Evolutionary conservation across 1,140 invertebrate genomes (phyloP).

Genomic region (Ips typographus): DNA sequence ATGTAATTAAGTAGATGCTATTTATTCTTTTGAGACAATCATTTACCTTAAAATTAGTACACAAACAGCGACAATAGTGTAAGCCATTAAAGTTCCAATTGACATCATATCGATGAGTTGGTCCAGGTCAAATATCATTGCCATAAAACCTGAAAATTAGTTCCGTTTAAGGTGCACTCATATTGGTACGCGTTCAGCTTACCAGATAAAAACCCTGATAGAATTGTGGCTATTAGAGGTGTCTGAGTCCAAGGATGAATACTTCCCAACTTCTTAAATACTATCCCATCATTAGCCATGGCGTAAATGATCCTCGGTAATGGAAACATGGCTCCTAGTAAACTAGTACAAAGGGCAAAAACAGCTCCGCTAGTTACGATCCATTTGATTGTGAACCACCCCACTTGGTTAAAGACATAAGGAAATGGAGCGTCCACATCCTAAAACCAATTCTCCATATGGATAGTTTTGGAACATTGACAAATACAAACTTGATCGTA

Average conservation of each 20-base stretch:
- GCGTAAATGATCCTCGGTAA: slow-evolving; percentile 83
- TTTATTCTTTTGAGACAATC: neutral
- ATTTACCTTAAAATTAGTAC: slow-evolving; percentile 71
- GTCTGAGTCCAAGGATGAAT: slow-evolving; percentile 72
- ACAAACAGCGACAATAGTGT: slow-evolving; percentile 79
- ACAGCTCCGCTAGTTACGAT: slow-evolving; percentile 77
- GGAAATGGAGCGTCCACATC: slow-evolving; percentile 71
- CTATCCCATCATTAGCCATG: slow-evolving; percentile 81
- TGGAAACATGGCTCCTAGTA: slow-evolving; percentile 85
- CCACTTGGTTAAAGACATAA: slow-evolving; percentile 67
- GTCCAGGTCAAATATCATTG: slow-evolving; percentile 73
- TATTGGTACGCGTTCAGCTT: slow-evolving; percentile 16
- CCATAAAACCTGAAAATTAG: slow-evolving; percentile 62
- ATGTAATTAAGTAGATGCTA: neutral
- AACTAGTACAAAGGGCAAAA: slow-evolving; percentile 73
- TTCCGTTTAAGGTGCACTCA: neutral
- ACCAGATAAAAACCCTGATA: slow-evolving; percentile 78
- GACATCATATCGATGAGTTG: slow-evolving; percentile 86
- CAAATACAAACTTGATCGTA: slow-evolving; percentile 68
- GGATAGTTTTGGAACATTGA: neutral
- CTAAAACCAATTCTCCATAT: slow-evolving; percentile 44
- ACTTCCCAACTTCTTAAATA: slow-evolving; percentile 73
- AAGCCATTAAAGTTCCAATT: slow-evolving; percentile 82
- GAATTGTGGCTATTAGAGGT: slow-evolving; percentile 78
- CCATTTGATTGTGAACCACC: slow-evolving; percentile 72